Conservation (phyloP, 37 sponge, comb jelly and placozoan species). For the Lycopodina hypogea region DNA sequence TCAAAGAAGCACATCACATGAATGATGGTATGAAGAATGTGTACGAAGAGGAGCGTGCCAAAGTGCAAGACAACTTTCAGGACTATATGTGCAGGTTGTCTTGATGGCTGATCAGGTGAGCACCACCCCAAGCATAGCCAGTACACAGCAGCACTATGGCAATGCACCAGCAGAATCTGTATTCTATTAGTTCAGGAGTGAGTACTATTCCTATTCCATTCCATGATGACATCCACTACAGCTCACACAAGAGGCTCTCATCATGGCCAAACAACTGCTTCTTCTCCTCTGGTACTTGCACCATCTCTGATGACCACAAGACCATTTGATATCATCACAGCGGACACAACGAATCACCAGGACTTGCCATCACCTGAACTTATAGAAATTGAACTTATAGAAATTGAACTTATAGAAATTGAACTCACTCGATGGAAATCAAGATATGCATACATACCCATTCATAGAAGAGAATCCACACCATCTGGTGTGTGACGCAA, state of each 20-base stretch:
- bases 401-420: too few relatives aligned
- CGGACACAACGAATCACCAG: neutral
- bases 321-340: neutral
- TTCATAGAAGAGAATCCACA: too few relatives aligned
- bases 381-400: too few relatives aligned
- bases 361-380: slow-evolving; percentile 9
- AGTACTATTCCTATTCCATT: slow-evolving; percentile 50
- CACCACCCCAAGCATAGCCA: slow-evolving; percentile 43
- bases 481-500: too few relatives aligned
- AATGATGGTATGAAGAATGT: slow-evolving; percentile 7
- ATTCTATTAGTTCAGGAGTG: slow-evolving; percentile 27
- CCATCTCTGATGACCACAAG: slow-evolving; percentile 13
- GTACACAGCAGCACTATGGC: slow-evolving; percentile 44
- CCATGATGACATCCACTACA: slow-evolving; percentile 27
- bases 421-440: too few relatives aligned
- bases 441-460: too few relatives aligned
- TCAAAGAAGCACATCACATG: slow-evolving; percentile 45
- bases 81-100: slow-evolving; percentile 31
- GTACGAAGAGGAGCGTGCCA: slow-evolving; percentile 34
- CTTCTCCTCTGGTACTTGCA: slow-evolving; percentile 14
- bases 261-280: slow-evolving; percentile 10
- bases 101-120: slow-evolving; percentile 35
- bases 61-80: slow-evolving; percentile 27
- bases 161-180: slow-evolving; percentile 26
- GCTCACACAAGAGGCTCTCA: slow-evolving; percentile 21